Percentiles rank a stretch among this genome's conserved stretches.
phyloP scores from a whole-genome alignment of 2,113 vertebrate genomes.

The Trochalopteron elliotii region DNA sequence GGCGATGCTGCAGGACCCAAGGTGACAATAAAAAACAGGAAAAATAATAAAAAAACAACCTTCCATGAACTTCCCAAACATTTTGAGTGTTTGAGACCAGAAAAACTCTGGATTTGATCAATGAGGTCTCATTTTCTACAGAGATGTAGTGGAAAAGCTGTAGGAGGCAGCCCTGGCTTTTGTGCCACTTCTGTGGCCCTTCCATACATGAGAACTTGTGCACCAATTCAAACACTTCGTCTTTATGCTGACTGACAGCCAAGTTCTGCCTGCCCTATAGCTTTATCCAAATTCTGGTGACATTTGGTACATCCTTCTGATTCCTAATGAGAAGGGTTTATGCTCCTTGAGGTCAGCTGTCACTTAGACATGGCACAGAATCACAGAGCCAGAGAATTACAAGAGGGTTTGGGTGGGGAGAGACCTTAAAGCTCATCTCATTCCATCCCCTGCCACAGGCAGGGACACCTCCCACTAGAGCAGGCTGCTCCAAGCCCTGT shows the following conservation, averaged over 20 bases:
- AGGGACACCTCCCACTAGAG: not conserved
- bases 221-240: not conserved
- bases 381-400: not conserved
- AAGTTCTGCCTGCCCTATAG: not conserved
- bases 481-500: not conserved
- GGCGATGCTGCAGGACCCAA: fast-evolving
- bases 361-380: not conserved
- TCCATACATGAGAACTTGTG: fast-evolving
- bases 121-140: fast-evolving
- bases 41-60: not conserved
- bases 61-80: not conserved
- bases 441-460: not conserved
- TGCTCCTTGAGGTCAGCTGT: not conserved
- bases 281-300: not conserved
- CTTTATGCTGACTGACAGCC: not conserved
- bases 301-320: not conserved
- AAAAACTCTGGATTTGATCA: not conserved
- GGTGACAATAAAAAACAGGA: not conserved
- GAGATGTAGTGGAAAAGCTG: not conserved
- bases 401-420: not conserved
- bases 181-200: fast-evolving
- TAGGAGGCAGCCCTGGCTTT: not conserved
- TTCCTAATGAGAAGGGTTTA: not conserved
- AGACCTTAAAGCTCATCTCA: not conserved
- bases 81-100: not conserved